Evolutionary conservation across 2,113 vertebrate species (phyloP), one percentile per base, ranked within the genome.

Genomic region (Melanostigma gelatinosum): DNA sequence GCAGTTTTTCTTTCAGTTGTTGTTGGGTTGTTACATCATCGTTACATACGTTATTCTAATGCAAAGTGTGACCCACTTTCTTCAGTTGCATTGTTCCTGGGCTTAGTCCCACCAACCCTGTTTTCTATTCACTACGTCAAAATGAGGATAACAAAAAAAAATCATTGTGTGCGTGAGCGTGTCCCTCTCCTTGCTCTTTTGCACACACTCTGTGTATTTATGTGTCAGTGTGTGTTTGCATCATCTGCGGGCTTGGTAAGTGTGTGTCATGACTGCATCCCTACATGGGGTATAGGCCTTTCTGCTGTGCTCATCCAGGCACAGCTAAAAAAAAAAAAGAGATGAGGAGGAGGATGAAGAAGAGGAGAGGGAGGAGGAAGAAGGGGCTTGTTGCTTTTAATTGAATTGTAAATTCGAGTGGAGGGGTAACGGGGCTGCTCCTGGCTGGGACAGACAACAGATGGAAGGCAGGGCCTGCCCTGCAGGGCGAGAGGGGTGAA

Each of bases 361-460:
- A 27, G 65, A 82, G 74, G 58, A 84, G 75, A 32, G 29, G 87
- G 80, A 70, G 87, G 89, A 92, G 72, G 86, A 90, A 92, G 89
- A 89, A 87, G 88, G 92, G 92, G 89, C 88, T 92, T 91, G 92
- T 91, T 92, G 90, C 88, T 93, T 93, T 94, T 95, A 95, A 95
- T 96, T 96, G 94, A 95, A 96, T 96, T 96, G 95, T 96, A 95
- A 96, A 96, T 96, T 93, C 79, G 89, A 93, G 89, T 27, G 65
- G 83, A 85, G 87, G 90, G 88, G 93, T 90, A 88, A 84, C 18
- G 57, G 91, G 83, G 87, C 75, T 76, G 80, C 85, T 90, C 63
- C 92, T 90, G 65, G 86, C 91, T 86, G 82, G 85, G 88, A 89
- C 79, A 93, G 93, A 89, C 86, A 92, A 95, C 96, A 96, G 95